Percentiles rank a stretch among this genome's conserved stretches.
Evolutionary conservation across 2,888 invertebrate genomes (phyloP).

Genomic region (Lepidocyrtinus sp.): DNA sequence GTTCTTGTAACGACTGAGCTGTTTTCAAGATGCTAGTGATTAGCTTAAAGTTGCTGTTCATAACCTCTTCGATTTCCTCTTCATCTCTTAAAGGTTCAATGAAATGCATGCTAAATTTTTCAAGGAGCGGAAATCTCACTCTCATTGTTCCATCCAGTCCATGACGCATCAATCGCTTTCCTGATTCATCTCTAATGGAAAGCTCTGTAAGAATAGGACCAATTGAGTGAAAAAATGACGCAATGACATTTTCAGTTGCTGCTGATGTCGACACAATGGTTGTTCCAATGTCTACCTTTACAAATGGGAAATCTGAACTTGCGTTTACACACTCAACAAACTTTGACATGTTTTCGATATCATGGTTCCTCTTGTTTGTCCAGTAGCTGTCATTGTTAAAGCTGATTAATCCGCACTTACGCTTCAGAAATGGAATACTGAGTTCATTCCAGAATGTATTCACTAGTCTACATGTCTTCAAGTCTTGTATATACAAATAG

Average conservation of each 20-base stretch:
- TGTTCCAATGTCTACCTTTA: constrained; percentile 59
- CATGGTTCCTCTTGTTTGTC: constrained; percentile 63
- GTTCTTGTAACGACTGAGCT: constrained; percentile 38
- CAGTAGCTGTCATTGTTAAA: constrained; percentile 65
- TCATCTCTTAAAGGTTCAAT: constrained; percentile 45
- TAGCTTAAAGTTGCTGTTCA: constrained; percentile 50
- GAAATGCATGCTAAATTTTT: constrained; percentile 45
- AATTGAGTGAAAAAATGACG: too few species aligned
- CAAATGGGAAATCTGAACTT: constrained; percentile 56
- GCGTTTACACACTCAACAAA: constrained; percentile 46
- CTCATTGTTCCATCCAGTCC: constrained; percentile 19
- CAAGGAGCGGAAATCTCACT: constrained; percentile 39
- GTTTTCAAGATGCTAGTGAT: constrained; percentile 40
- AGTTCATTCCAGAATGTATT: constrained; percentile 57
- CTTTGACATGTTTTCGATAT: constrained; percentile 56
- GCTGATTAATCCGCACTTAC: constrained; percentile 44
- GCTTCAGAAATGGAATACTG: constrained; percentile 37
- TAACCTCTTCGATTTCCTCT: constrained; percentile 32
- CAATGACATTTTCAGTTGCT: too few species aligned
- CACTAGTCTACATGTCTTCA: constrained; percentile 57
- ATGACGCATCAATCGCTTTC: constrained; percentile 43
- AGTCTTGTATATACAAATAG: constrained; percentile 37
- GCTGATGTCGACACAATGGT: too few species aligned
- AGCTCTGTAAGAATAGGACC: constrained; percentile 50
- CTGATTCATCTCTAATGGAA: constrained; percentile 60